Conservation (phyloP, 2,888 invertebrate species). For the Netelia virgata region DNA sequence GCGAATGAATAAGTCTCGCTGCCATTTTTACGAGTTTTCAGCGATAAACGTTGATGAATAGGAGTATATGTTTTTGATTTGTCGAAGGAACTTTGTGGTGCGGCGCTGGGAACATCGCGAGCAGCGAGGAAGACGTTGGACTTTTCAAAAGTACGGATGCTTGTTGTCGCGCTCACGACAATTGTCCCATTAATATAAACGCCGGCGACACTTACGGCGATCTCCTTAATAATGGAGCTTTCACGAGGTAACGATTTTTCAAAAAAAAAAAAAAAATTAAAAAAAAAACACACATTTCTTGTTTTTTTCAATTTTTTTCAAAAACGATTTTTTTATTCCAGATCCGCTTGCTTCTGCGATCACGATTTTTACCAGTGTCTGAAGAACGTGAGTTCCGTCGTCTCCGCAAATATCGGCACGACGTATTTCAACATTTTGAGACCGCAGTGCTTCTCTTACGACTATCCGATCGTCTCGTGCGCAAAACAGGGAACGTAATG, state of each 20-base stretch:
- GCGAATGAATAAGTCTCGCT: no score
- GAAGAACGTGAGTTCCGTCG: conserved; percentile 86
- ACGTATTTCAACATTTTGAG: conserved; percentile 91
- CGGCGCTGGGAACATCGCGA: conserved; percentile 89
- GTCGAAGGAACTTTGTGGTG: conserved; percentile 91
- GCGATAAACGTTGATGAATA: no score
- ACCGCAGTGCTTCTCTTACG: conserved; percentile 89
- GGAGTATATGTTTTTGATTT: background rate
- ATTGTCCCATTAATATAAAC: conserved; percentile 87
- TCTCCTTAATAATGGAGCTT: conserved; percentile 88
- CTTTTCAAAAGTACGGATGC: conserved; percentile 88
- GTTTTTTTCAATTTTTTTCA: no score
- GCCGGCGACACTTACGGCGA: conserved; percentile 87
- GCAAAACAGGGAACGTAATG: conserved; percentile 71
- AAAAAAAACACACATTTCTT: no score
- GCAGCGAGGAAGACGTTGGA: conserved; percentile 87
- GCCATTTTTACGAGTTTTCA: no score
- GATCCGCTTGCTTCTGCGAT: conserved; percentile 91
- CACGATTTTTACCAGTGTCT: conserved; percentile 89
- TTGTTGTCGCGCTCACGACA: conserved; percentile 90
- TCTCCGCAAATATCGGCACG: conserved; percentile 88
- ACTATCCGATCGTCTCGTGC: conserved; percentile 73
- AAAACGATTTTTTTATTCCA: conserved; percentile 77
- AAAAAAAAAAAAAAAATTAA: conserved; percentile 5
- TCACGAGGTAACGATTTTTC: conserved; percentile 86